phyloP scores from a whole-genome alignment of 2,113 vertebrate genomes.

The Rhodinocichla rosea region DNA sequence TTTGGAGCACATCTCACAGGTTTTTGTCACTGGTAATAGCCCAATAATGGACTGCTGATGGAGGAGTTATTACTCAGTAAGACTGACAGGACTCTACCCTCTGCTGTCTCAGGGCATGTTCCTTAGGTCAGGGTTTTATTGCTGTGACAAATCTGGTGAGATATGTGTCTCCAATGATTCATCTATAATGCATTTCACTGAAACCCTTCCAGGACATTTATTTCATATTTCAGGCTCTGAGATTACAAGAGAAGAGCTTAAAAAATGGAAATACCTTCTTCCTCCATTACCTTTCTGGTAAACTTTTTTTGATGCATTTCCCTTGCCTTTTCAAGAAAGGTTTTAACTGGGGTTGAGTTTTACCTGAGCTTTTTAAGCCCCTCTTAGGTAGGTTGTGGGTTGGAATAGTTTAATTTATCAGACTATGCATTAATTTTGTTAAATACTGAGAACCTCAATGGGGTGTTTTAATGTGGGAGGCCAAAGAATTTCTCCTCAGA shows the following conservation, averaged over 20 bases:
- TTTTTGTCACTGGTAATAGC: conserved; percentile 27
- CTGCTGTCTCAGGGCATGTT: not conserved
- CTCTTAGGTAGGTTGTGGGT: not conserved
- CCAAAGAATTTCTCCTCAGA: not conserved
- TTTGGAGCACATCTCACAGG: not conserved
- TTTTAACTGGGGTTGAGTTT: not conserved
- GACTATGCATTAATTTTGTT: not conserved
- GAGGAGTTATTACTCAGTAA: conserved; percentile 9
- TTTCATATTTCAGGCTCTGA: not conserved
- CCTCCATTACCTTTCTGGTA: not conserved
- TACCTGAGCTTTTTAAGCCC: not conserved
- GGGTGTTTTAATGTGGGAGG: not conserved
- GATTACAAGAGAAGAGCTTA: not conserved
- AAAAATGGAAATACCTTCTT: not conserved
- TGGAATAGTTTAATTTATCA: not conserved
- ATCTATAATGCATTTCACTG: not conserved
- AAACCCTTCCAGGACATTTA: not conserved
- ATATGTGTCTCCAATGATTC: not conserved
- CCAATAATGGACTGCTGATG: conserved; percentile 42
- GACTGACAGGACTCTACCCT: not conserved
- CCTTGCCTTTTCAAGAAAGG: not conserved
- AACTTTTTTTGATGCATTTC: not conserved
- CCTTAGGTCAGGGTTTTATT: not conserved
- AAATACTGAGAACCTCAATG: not conserved
- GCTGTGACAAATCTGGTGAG: not conserved